Base-by-base conservation (phyloP, 1,140 invertebrate genomes). In the Xylocopa sonorina region DNA sequence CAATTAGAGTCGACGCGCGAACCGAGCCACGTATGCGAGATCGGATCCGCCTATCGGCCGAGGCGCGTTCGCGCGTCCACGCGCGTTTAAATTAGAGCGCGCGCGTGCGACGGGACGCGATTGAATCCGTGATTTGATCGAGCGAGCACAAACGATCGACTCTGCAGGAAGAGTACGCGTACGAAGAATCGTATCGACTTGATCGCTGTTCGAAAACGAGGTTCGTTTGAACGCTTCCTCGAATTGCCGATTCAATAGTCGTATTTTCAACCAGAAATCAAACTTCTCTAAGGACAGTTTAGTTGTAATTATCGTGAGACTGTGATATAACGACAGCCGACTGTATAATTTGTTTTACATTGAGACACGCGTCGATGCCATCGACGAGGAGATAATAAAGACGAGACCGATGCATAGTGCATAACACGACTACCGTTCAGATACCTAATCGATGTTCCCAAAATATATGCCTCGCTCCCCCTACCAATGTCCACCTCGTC, bases 251-350 rank as follows among this genome's bases (percentile, higher is more conserved):
- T 73, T 57, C 60, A 71, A 86, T 86, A 76, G 72, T 83, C 71
- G 50, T 55, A 2, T 74, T 64, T 38, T 43, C n/a, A 60, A 14
- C 53, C 46, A 71, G 48, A 81, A 55, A 64, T 86, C 84, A 71
- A 84, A 73, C 34, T 85, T 83, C 80, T 84, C 29, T 81, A 83
- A 82, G 63, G 62, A 80, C 78, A 58, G 57, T 84, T 88, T 90
- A 89, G 83, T 76, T 83, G 55, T 84, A 89, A 88, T 90, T 89
- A 87, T 89, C 87, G 85, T 84, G 75, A 86, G 69, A 82, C 86
- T 87, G 87, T 88, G 88, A 89, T 89, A 88, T 84, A 87, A 82
- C 69, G 64, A 88, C 87, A 89, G 87, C 82, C 81, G 85, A 88
- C 69, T 87, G 67, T 73, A 72, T 87, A 82, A 90, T 90, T 89